Conservation (phyloP, 2,113 vertebrate genomes). For the Gobio gobio region DNA sequence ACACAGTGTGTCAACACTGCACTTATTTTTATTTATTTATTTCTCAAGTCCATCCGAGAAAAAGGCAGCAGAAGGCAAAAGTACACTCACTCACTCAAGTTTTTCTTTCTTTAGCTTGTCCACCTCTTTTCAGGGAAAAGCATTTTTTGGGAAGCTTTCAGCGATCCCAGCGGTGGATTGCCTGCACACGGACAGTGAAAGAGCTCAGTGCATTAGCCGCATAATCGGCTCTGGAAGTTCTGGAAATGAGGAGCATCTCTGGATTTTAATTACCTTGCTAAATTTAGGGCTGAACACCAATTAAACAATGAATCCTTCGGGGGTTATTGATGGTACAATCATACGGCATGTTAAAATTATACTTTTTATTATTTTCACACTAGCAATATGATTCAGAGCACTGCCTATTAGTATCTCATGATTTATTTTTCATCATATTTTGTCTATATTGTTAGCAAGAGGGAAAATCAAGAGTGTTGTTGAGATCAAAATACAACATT, state of each 20-base stretch:
- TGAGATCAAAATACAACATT: background rate
- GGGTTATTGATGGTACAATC: conserved; percentile 63
- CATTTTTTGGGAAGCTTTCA: conserved; percentile 49
- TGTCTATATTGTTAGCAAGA: background rate
- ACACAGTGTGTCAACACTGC: conserved; percentile 73
- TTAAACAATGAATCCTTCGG: conserved; percentile 49
- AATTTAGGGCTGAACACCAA: conserved; percentile 53
- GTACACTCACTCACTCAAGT: conserved; percentile 12
- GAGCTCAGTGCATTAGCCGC: conserved; percentile 39
- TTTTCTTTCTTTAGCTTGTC: conserved; percentile 34
- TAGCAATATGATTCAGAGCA: conserved; percentile 62
- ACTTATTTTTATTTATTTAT: conserved; percentile 70
- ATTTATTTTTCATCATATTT: conserved; percentile 59
- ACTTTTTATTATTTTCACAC: conserved; percentile 66
- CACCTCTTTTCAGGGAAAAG: conserved; percentile 24
- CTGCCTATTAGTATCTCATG: conserved; percentile 60
- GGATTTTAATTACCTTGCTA: conserved; percentile 58
- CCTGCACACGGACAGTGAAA: conserved; percentile 35
- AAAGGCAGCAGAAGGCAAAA: conserved; percentile 54
- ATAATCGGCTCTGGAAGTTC: conserved; percentile 45
- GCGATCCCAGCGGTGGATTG: conserved; percentile 4
- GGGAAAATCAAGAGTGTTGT: background rate
- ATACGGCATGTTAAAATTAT: conserved; percentile 58
- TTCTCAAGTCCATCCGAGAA: conserved; percentile 55
- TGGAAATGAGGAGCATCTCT: conserved; percentile 52